Conservation (phyloP, 2,888 invertebrate species). For the Phytoseiulus persimilis region DNA sequence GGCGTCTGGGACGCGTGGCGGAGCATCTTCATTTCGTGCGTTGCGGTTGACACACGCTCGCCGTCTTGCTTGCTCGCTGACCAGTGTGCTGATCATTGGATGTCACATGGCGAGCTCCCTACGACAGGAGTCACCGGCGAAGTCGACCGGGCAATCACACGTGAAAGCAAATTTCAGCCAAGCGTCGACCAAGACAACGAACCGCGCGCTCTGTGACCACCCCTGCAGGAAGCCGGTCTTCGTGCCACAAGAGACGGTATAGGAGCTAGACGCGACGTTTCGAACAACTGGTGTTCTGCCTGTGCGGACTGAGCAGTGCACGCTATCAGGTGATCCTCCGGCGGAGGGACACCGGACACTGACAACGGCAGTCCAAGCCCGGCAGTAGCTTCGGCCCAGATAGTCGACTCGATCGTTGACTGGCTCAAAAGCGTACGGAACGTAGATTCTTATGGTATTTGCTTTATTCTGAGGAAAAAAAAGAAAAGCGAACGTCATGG, state of each 20-base stretch:
- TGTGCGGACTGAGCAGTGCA: not conserved
- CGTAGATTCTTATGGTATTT: not conserved
- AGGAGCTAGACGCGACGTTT: not conserved
- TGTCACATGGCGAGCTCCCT: not conserved
- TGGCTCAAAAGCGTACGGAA: not conserved
- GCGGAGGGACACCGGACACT: not conserved
- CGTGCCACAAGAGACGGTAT: not conserved
- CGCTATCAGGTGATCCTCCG: not conserved
- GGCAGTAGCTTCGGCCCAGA: not conserved
- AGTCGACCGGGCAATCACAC: not conserved
- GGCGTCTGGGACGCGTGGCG: not conserved
- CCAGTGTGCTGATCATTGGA: not conserved
- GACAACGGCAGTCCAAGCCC: not conserved
- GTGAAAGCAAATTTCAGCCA: not conserved
- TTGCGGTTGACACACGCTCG: not conserved
- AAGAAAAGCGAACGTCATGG: not conserved
- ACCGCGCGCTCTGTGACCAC: not conserved
- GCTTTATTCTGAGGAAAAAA: not conserved
- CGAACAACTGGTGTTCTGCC: not conserved
- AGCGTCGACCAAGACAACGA: not conserved
- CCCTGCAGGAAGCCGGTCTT: not conserved
- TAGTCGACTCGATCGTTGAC: not conserved
- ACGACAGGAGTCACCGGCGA: not conserved
- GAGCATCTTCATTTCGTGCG: not conserved
- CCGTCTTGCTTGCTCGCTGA: not conserved